Conservation (phyloP, 2,113 vertebrate genomes). For the Heloderma charlesbogerti region DNA sequence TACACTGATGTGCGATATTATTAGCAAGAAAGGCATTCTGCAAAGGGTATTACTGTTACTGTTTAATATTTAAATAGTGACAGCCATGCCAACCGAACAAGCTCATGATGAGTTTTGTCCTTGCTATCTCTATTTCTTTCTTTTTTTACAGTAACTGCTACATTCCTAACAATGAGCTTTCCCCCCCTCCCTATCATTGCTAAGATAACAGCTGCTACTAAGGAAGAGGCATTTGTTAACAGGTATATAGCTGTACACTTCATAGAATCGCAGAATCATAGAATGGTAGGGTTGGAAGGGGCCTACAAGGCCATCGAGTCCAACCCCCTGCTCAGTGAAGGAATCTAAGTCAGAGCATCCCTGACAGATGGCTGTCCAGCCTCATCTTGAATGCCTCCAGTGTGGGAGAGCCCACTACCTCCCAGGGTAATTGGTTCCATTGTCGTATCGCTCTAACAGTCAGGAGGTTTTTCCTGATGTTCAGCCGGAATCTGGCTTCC, state of each 20-base stretch:
- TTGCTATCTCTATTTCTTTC: not conserved
- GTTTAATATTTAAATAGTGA: constrained; percentile 9
- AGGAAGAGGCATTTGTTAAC: not conserved
- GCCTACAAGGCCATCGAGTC: too few species aligned
- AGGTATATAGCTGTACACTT: not conserved
- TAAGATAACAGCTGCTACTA: not conserved
- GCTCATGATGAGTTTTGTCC: not conserved
- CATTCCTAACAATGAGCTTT: not conserved
- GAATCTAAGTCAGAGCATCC: too few species aligned
- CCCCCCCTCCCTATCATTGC: not conserved
- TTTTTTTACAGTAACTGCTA: not conserved
- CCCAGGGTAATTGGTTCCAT: too few species aligned
- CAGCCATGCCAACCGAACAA: not conserved
- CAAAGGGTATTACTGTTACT: not conserved
- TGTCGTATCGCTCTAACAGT: too few species aligned
- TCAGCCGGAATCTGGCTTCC: too few species aligned
- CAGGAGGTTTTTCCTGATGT: too few species aligned
- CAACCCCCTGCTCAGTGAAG: too few species aligned
- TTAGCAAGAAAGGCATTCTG: not conserved
- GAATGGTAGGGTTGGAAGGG: too few species aligned
- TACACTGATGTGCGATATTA: not conserved
- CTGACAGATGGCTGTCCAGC: too few species aligned
- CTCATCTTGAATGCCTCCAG: too few species aligned
- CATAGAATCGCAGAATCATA: too few species aligned
- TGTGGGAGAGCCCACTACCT: too few species aligned